Evolutionary conservation across 2,888 invertebrate genomes (phyloP), one percentile per base, ranked within the genome.

Genomic region (Ophion ventricosus): DNA sequence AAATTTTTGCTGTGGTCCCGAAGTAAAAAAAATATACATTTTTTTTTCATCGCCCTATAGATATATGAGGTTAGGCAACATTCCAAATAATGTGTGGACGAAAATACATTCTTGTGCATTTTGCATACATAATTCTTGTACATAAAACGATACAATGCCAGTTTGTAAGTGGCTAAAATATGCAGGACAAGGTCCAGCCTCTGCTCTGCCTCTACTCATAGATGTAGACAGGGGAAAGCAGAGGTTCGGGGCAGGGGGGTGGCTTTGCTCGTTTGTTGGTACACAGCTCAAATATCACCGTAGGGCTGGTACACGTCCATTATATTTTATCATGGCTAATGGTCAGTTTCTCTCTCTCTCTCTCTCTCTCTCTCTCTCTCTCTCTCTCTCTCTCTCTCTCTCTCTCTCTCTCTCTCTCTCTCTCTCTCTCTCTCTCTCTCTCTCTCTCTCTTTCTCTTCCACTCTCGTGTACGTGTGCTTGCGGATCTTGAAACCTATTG

Each of bases 241-340:
- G 17, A 2, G 49, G 17, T 49, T 4, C 0, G 17, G 17, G 14
- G 14, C 49, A 17, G 40, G 66, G 23, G 25, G 23, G 35, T 11
- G 49, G 74, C 77, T 78, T 74, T 84, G 63, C 84, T 74, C 77
- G 84, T 69, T 81, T 69, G 74, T 49, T 67, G 61, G 63, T 80
- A 66, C 29, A 69, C 67, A 80, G 43, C 76, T 72, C 83, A 20
- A 74, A 83, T 79, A 57, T 59, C 83, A 35, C 56, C 56, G 73
- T 26, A 57, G 69, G 70, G 57, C 73, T 73, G 64, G 64, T 57
- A 61, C 56, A 80, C 73, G 84, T 82, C 82, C 72, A 82, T 85
- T 85, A 85, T 82, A 80, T 82, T 85, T 85, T 82, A 82, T 85
- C 82, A 85, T 76, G 79, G 79, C 72, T 85, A 80, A 85, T 85